Base-by-base conservation (phyloP, 2,888 invertebrate genomes). In the Emmelina monodactyla region DNA sequence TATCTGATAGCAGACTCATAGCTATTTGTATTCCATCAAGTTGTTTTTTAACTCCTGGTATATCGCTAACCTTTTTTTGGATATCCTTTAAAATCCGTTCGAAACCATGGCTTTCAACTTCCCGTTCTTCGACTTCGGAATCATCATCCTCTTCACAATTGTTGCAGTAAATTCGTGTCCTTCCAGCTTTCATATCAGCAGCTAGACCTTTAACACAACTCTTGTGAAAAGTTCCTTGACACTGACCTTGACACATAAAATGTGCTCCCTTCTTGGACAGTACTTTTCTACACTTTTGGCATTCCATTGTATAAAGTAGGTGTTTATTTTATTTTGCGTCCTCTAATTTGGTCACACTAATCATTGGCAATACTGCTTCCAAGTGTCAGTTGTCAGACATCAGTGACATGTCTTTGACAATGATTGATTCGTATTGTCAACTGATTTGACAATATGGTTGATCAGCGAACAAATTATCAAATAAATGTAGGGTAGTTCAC, bases 101-200 rank as follows among this genome's bases (percentile, higher is more conserved):
- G n/a, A n/a, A n/a, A n/a, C n/a, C n/a, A n/a, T n/a, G n/a, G n/a
- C 37, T 37, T 15, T 10, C n/a, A n/a, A 11, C 14, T 1, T 33
- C 37, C 10, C 36, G 28, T 9, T 35, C 25, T 4, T 32, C 33
- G 2, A 37, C 42, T 4, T 34, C 35, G 2, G 32, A 32, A 1
- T 33, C 28, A 2, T 28, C 39, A 2, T 40, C 42, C 0, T 42
- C 42, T 10, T 38, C 42, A 25, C 44, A 44, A 22, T 42, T 41
- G 31, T 44, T 42, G 12, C 41, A 41, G 28, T 28, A 37, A 2
- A 34, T 32, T 3, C 36, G 6, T 7, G 32, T 22, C 19, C 11
- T 34, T 11, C 42, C 42, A 1, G 3, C 12, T 22, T 37, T 39
- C 9, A 39, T n/a, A 25, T 42, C 42, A 1, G 36, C 36, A 6